Evolutionary conservation across 2,797 vertebrate species (phyloP), one percentile per base, ranked within the genome.

Genomic region (Harpagifer antarcticus): DNA sequence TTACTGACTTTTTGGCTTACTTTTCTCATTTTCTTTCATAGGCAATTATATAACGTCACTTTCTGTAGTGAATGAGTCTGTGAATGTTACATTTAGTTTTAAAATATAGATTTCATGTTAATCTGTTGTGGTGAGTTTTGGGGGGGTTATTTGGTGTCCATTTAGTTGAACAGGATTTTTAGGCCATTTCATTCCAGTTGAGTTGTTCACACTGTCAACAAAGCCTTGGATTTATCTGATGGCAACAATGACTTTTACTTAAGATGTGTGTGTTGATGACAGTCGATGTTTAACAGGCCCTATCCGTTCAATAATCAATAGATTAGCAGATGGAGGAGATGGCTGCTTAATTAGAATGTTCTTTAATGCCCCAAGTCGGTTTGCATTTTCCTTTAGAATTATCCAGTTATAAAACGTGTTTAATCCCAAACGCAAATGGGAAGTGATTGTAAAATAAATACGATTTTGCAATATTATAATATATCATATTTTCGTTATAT

Each of bases 1-100:
- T 95, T 93, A 93, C 94, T 93, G 93, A 92, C 74, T 72, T 85
- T 61, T 78, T 82, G 45, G 49, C 60, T 5, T 57, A 69, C 74
- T 79, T 76, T 79, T 49, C 37, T 48, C 56, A 50, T 74, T 76
- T 57, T 13, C 42, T 54, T 8, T 3, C 47, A 43, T 23, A 15
- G 40, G 33, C 31, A 43, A 9, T 68, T 8, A 4, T 9, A 15
- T 20, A 31, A 17, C 19, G 64, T 2, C 15, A 60, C 12, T 58
- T 45, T 20, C 15, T 23, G 23, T 43, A 19, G 4, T n/a, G 45
- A 42, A 14, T 40, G 60, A 33, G 47, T 37, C 4, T 56, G 27
- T n/a, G 40, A 60, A 14, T 12, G 55, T 19, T 4, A 5, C 48
- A 20, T 74, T 47, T 48, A 49, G 53, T 72, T 56, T 48, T 12